Evolutionary conservation across 2,797 vertebrate species (phyloP).

Genomic region (Neostethus bicornis): DNA sequence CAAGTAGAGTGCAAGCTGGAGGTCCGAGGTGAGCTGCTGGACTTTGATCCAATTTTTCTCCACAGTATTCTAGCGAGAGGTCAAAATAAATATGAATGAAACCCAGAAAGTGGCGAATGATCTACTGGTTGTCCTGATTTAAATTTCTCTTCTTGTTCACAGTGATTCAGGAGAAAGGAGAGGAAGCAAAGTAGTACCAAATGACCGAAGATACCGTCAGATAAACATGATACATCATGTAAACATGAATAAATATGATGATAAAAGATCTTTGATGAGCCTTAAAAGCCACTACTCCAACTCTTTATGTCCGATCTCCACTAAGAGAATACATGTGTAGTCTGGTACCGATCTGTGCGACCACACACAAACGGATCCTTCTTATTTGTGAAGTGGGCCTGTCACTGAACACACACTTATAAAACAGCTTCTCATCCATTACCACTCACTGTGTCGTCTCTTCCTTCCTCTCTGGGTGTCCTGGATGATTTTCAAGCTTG

Average conservation of each 20-base stretch:
- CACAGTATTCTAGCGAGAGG: neutral
- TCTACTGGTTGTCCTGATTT: constrained; percentile 40
- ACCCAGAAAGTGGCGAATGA: constrained; percentile 41
- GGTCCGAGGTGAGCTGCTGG: constrained; percentile 81
- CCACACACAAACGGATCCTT: constrained; percentile 59
- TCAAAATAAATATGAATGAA: constrained; percentile 20
- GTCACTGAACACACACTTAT: constrained; percentile 68
- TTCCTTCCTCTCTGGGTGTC: constrained; percentile 37
- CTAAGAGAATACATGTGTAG: constrained; percentile 44
- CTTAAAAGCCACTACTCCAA: constrained; percentile 32
- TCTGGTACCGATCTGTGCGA: constrained; percentile 43
- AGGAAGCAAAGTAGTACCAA: constrained; percentile 50
- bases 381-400: constrained; percentile 70
- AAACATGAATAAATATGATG: constrained; percentile 76
- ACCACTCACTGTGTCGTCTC: constrained; percentile 63
- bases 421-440: constrained; percentile 73
- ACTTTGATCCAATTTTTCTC: neutral
- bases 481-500: constrained; percentile 54
- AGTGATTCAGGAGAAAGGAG: constrained; percentile 74
- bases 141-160: constrained; percentile 41
- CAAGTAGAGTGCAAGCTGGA: constrained; percentile 88
- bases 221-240: constrained; percentile 68
- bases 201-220: constrained; percentile 57
- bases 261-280: constrained; percentile 67
- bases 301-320: constrained; percentile 40